Evolutionary conservation across 1,140 invertebrate genomes (phyloP).

Genomic region (Drosophila pectinifera): DNA sequence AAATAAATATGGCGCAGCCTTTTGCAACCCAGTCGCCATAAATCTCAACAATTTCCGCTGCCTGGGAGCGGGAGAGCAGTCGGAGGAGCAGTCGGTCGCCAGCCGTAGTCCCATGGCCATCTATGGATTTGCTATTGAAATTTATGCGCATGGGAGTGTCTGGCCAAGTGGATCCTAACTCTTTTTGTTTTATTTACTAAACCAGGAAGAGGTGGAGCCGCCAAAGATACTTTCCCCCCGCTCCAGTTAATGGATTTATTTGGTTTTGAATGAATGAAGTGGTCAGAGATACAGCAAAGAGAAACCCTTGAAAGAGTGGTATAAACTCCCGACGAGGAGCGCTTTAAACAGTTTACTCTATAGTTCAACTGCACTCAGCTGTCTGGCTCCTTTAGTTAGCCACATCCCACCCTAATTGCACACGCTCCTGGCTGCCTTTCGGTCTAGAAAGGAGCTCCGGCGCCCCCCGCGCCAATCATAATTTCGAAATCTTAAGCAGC

Average conservation of each 20-base stretch:
- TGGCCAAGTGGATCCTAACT: constrained; percentile 49
- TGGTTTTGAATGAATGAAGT: constrained; percentile 15
- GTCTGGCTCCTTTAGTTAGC: neutral
- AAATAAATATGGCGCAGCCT: constrained; percentile 71
- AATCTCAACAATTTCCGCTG: constrained; percentile 79
- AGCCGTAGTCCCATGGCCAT: constrained; percentile 13
- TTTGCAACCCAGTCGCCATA: constrained; percentile 64
- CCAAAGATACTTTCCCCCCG: constrained; percentile 29
- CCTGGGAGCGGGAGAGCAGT: constrained; percentile 22
- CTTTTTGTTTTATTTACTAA: constrained; percentile 67
- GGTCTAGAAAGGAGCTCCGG: constrained; percentile 4
- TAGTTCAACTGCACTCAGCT: too few relatives aligned
- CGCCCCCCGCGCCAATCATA: constrained; percentile 59
- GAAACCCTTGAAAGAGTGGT: constrained; percentile 3
- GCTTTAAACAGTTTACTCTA: neutral
- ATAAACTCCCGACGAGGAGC: too few relatives aligned
- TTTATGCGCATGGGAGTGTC: constrained; percentile 64
- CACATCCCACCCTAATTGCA: constrained; percentile 13
- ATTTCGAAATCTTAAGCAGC: constrained; percentile 63
- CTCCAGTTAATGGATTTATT: constrained; percentile 32
- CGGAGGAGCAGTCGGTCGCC: constrained; percentile 1
- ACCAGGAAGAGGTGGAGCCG: constrained; percentile 26
- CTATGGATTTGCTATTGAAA: constrained; percentile 65
- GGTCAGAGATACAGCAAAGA: neutral
- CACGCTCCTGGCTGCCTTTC: constrained; percentile 25